A percentile compares a stretch with the other conserved stretches of the same genome.
These are phyloP conservation scores for Temnothorax longispinosus DNA, from an alignment of 1,140 invertebrate species.

Conservation along the genomic window DNA sequence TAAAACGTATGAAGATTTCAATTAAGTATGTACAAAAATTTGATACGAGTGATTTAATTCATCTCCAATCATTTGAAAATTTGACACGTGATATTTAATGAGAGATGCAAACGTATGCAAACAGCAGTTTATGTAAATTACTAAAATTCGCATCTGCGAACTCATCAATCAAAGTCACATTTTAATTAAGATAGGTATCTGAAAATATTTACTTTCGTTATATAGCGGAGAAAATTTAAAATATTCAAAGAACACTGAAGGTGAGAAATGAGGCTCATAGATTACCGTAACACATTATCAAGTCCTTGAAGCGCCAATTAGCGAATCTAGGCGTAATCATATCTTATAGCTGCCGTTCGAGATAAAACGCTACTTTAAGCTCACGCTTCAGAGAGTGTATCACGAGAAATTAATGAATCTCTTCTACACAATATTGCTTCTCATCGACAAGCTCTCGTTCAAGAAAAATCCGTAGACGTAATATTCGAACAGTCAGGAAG, in stretches of 20 bases:
- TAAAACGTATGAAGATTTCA: background rate
- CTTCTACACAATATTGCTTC: background rate
- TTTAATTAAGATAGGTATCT: background rate
- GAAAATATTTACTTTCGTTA: conserved; percentile 12
- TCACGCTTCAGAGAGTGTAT: background rate
- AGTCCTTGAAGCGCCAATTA: conserved; percentile 30
- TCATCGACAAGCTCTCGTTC: background rate
- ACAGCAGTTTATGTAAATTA: background rate
- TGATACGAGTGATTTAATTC: background rate
- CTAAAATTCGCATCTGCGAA: background rate
- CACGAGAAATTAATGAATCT: conserved; percentile 17
- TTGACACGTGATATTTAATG: background rate
- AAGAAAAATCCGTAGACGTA: background rate
- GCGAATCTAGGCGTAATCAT: conserved; percentile 12
- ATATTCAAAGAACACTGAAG: background rate
- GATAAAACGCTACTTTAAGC: conserved; percentile 24
- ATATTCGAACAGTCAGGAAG: background rate
- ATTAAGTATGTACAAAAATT: background rate
- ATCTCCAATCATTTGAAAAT: background rate
- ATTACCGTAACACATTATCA: conserved; percentile 16
- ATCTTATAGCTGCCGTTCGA: conserved; percentile 4
- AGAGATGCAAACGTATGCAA: background rate
- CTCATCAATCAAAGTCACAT: conserved; percentile 3
- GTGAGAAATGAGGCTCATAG: background rate
- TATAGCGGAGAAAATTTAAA: background rate